phyloP scores from a whole-genome alignment of 2,888 invertebrate genomes.

The Cephus pygmeus region DNA sequence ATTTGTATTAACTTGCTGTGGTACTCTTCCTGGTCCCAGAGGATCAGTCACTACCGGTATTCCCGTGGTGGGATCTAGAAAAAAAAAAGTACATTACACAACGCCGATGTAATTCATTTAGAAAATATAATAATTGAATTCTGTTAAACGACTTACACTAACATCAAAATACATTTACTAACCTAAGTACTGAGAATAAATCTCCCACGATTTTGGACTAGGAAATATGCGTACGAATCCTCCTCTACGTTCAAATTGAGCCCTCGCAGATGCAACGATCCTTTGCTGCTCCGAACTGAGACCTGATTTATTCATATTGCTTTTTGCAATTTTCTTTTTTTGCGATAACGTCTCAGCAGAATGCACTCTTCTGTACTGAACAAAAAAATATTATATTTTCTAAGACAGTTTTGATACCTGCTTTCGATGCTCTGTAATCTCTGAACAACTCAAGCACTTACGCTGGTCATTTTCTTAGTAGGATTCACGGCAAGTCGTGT shows the following conservation, averaged over 20 bases:
- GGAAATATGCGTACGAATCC: constrained; percentile 94
- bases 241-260: constrained; percentile 85
- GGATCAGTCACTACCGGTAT: constrained; percentile 72
- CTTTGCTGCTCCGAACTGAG: constrained; percentile 83
- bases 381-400: constrained; percentile 12
- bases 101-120: neutral
- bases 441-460: constrained; percentile 31
- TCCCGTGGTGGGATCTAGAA: constrained; percentile 77
- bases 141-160: neutral
- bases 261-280: constrained; percentile 78
- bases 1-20: constrained; percentile 71
- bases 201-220: constrained; percentile 87
- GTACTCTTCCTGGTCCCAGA: constrained; percentile 63
- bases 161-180: constrained; percentile 17
- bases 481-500: constrained; percentile 48
- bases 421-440: neutral
- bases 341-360: constrained; percentile 76
- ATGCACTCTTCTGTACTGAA: constrained; percentile 77
- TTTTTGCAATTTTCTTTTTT: constrained; percentile 59
- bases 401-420: neutral
- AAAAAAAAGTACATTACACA: constrained; percentile 13
- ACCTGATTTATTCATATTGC: constrained; percentile 62
- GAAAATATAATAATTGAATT: neutral
- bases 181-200: constrained; percentile 83
- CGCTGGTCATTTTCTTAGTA: constrained; percentile 51